phyloP scores from a whole-genome alignment of 2,113 vertebrate species.

The Pterophyllum scalare region DNA sequence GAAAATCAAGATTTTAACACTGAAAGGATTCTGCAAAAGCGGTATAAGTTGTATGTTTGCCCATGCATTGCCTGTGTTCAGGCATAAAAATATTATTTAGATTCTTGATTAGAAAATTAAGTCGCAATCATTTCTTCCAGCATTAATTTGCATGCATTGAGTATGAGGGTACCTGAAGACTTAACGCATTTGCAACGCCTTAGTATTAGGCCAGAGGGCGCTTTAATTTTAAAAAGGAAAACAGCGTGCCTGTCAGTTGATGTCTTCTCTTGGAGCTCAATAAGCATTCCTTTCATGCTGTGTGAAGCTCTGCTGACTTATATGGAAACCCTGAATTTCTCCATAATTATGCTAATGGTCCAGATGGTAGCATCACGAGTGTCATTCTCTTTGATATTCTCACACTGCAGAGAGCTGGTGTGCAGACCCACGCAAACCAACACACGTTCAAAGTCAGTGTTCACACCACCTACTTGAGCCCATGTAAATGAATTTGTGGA shows the following conservation, averaged over 20 bases:
- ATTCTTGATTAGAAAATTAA: slow-evolving; percentile 24
- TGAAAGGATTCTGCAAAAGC: background rate
- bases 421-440: slow-evolving; percentile 65
- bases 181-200: slow-evolving; percentile 23
- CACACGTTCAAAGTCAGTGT: slow-evolving; percentile 64
- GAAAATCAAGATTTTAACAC: slow-evolving; percentile 22
- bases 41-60: background rate
- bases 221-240: slow-evolving; percentile 44
- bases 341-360: slow-evolving; percentile 81
- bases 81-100: background rate
- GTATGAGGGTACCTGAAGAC: slow-evolving; percentile 3
- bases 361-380: slow-evolving; percentile 80
- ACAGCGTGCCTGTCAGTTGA: slow-evolving; percentile 19
- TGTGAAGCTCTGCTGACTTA: slow-evolving; percentile 71
- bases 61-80: background rate
- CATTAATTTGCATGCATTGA: slow-evolving; percentile 15
- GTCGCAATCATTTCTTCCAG: slow-evolving; percentile 18
- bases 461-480: slow-evolving; percentile 64
- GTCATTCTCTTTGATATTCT: slow-evolving; percentile 76
- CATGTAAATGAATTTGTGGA: slow-evolving; percentile 51
- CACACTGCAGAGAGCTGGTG: slow-evolving; percentile 61
- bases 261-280: slow-evolving; percentile 59
- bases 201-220: slow-evolving; percentile 44
- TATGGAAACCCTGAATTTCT: slow-evolving; percentile 69
- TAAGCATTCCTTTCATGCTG: slow-evolving; percentile 77